These are phyloP conservation scores for Hoplias malabaricus DNA, from an alignment of 2,113 vertebrate genomes.

Conservation along the genomic window DNA sequence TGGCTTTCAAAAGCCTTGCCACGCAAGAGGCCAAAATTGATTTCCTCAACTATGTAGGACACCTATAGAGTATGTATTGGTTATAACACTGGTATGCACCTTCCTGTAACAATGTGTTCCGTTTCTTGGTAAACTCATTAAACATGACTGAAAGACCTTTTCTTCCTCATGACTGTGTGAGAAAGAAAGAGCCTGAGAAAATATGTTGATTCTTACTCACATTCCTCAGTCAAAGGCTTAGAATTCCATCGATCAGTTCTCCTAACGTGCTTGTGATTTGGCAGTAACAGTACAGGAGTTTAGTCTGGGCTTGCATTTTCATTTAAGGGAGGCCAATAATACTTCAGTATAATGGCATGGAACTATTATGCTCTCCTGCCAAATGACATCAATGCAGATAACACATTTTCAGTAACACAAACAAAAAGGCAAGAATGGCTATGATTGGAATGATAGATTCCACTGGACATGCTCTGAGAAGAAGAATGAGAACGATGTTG, in stretches of 20 bases:
- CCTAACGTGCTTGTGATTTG: conserved; percentile 32
- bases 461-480: not conserved
- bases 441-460: conserved; percentile 10
- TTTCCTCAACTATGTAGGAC: not conserved
- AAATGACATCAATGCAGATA: not conserved
- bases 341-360: not conserved
- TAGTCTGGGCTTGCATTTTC: conserved; percentile 21
- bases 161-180: not conserved
- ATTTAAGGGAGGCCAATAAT: conserved; percentile 4
- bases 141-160: conserved; percentile 9
- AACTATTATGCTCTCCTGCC: not conserved
- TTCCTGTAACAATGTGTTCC: not conserved
- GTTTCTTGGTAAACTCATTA: not conserved
- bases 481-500: not conserved
- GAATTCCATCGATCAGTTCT: conserved; percentile 44
- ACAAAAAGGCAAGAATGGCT: not conserved
- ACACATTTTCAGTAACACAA: not conserved
- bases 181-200: conserved; percentile 1
- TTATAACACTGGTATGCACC: not conserved
- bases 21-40: not conserved
- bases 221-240: conserved; percentile 30
- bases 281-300: conserved; percentile 25
- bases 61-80: not conserved
- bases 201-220: conserved; percentile 18
- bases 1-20: not conserved